Conservation (phyloP, 2,113 vertebrate genomes). For the Nycticebus coucang region DNA sequence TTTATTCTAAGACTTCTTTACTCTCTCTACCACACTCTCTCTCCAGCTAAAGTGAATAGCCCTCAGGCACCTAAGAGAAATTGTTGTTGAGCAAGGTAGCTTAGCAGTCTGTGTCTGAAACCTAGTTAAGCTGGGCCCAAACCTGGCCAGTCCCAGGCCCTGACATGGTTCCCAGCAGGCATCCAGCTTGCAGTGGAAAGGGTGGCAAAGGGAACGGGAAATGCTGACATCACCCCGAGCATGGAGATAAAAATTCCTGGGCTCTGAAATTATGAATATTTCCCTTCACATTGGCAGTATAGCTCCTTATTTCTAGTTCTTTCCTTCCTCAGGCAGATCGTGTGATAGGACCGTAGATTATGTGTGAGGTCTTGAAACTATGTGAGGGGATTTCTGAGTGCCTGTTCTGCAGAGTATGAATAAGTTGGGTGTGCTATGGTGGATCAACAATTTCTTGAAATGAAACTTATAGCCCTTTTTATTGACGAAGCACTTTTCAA, state of each 20-base stretch:
- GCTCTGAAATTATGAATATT: background rate
- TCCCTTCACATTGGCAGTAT: background rate
- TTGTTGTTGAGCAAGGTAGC: too few relatives aligned
- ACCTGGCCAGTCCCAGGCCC: too few relatives aligned
- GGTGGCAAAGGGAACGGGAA: too few relatives aligned
- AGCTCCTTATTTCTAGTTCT: background rate
- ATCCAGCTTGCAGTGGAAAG: background rate
- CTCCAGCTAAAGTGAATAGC: too few relatives aligned
- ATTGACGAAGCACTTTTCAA: background rate
- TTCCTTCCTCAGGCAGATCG: background rate
- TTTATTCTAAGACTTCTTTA: too few relatives aligned
- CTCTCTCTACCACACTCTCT: too few relatives aligned
- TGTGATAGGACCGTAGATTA: background rate
- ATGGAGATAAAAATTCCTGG: background rate
- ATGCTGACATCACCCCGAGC: accelerated
- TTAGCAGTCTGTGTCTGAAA: too few relatives aligned
- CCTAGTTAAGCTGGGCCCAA: too few relatives aligned
- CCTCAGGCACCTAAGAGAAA: too few relatives aligned
- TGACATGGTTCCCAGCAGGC: background rate
- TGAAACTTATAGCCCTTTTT: background rate
- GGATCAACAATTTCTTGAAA: background rate
- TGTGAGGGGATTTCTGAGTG: background rate
- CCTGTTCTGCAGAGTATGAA: background rate
- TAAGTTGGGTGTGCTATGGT: background rate
- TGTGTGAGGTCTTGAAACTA: background rate